Evolutionary conservation across 1,140 invertebrate species (phyloP).

Genomic region (Lamellibrachia luymesi): DNA sequence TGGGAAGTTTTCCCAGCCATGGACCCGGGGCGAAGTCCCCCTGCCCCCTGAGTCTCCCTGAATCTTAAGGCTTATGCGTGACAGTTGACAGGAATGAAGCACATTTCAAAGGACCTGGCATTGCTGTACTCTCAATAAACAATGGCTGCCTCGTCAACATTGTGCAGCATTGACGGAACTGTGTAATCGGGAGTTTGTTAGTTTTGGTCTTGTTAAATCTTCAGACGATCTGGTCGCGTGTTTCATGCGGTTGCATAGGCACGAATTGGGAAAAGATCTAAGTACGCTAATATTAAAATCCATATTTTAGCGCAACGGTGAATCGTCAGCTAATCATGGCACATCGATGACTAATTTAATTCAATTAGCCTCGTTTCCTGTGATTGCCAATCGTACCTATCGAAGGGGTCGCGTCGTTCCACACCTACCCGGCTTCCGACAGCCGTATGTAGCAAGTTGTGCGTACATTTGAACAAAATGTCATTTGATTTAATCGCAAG

Average conservation of each 20-base stretch:
- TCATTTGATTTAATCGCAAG: background rate
- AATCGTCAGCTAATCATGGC: background rate
- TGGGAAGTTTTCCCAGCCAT: too few relatives aligned
- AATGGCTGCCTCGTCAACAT: too few relatives aligned
- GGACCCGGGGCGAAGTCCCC: too few relatives aligned
- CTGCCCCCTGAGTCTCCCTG: too few relatives aligned
- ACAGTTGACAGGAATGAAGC: too few relatives aligned
- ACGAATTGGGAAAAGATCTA: background rate
- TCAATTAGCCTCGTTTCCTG: background rate
- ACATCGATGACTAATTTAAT: background rate
- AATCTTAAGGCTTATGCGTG: too few relatives aligned
- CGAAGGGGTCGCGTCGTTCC: background rate
- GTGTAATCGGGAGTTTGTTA: background rate
- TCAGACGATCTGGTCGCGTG: background rate
- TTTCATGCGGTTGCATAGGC: background rate
- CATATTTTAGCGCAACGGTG: background rate
- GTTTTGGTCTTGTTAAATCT: background rate
- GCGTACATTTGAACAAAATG: background rate
- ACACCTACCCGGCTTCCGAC: background rate
- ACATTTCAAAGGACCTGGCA: too few relatives aligned
- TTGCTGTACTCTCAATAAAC: too few relatives aligned
- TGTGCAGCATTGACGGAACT: too few relatives aligned
- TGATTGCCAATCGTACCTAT: background rate
- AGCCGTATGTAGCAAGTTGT: background rate
- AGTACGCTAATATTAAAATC: background rate